These are phyloP conservation scores for Graptemys geographica DNA, from an alignment of 2,797 vertebrate species.

Conservation along the genomic window DNA sequence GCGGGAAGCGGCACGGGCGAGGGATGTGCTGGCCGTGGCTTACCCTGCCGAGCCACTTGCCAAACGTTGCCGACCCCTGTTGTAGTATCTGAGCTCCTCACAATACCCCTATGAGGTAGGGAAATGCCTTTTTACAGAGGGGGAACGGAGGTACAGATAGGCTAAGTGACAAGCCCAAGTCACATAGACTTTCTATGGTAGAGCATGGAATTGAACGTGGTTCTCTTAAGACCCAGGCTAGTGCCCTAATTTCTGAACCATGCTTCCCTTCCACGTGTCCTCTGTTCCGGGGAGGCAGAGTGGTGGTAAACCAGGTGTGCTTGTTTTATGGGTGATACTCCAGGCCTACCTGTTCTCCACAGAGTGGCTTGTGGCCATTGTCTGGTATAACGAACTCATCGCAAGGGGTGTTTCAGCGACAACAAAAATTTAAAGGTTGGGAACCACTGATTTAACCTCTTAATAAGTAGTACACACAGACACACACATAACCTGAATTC, in stretches of 20 bases:
- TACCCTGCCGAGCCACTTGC: no score
- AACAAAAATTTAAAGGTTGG: conserved; percentile 71
- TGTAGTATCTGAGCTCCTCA: background rate
- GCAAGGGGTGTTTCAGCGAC: conserved; percentile 60
- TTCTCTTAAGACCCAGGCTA: conserved; percentile 32
- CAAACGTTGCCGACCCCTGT: no score
- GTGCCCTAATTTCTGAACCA: conserved; percentile 10
- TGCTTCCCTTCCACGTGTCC: conserved; percentile 6
- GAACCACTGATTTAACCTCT: conserved; percentile 74
- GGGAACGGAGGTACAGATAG: background rate
- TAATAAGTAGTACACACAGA: conserved; percentile 70
- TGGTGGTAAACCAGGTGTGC: no score
- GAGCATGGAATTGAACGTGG: conserved; percentile 26
- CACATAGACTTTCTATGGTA: background rate
- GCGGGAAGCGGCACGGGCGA: no score
- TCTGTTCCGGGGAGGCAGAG: background rate
- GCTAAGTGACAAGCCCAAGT: background rate
- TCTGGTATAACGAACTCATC: conserved; percentile 71
- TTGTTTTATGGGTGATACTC: background rate
- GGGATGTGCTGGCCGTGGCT: no score
- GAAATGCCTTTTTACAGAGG: background rate
- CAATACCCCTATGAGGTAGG: no score
- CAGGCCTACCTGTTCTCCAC: conserved; percentile 14
- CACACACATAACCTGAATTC: conserved; percentile 68
- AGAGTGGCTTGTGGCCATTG: conserved; percentile 64